Evolutionary conservation across 2,888 invertebrate genomes (phyloP), one percentile per base, ranked within the genome.

Genomic region (Campoplex nolae): DNA sequence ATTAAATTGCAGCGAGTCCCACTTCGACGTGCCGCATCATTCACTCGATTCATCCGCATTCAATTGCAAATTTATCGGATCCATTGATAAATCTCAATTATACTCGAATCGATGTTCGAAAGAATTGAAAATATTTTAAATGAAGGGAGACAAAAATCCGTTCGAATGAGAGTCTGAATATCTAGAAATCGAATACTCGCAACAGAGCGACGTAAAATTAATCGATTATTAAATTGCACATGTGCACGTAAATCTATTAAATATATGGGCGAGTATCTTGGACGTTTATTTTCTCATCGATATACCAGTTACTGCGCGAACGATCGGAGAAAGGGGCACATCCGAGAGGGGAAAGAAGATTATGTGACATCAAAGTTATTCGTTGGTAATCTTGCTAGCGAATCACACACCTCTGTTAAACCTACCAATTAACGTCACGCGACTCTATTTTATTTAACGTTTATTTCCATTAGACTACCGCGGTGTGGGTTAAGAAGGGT

Each of bases 1-100:
- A 23, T 23, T 23, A 23, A 88, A 90, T 90, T 90, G 90, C 71
- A 32, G 38, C n/a, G 79, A 84, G 90, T 89, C 86, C 88, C 77
- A 89, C 85, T 89, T 90, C 90, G 90, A 88, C 87, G 88, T 78
- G 48, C 38, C 58, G 6, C 6, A 82, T 67, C 62, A 35, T 74
- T 71, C 35, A 68, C 62, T 32, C 51, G 38, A 62, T 73, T 71
- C 32, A 48, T 23, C 32, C 35, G 45, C 7, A 56, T 23, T 62
- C 1, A 62, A 23, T 23, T 62, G 32, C 71, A 16, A 51, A 3
- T 70, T 51, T 1, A 48, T 51, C 28, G 0, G 16, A 28, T 58
- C 2, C 16, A 62, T 62, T 62, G 2, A 51, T 18, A 7, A 51
- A 51, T 18, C 7, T 18, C 7, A 7, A 51, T 18, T 16, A 1